Percentiles rank a stretch among this genome's conserved stretches.
These are phyloP conservation scores for Oxystoma pomonae DNA, from an alignment of 2,888 invertebrate species.

Conservation along the genomic window DNA sequence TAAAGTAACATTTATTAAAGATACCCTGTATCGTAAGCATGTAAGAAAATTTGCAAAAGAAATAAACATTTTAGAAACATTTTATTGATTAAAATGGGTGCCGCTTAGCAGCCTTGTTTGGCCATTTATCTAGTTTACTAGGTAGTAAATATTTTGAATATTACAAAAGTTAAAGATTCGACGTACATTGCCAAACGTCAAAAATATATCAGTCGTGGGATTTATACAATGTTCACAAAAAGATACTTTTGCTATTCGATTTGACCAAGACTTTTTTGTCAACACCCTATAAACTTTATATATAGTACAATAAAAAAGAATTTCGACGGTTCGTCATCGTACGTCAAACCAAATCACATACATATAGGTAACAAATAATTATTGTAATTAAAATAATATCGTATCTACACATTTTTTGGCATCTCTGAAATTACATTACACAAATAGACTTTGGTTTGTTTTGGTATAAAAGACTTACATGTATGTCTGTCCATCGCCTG, in stretches of 20 bases:
- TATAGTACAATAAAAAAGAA: neutral
- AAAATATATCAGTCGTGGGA: neutral
- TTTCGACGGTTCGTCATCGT: neutral
- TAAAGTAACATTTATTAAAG: neutral
- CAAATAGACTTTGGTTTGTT: constrained; percentile 60
- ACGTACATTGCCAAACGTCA: neutral
- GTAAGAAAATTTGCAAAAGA: neutral
- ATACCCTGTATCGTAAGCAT: neutral
- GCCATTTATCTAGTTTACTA: neutral
- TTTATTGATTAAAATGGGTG: neutral
- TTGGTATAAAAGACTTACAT: constrained; percentile 51
- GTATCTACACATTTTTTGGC: constrained; percentile 54
- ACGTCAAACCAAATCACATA: constrained; percentile 43
- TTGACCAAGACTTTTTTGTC: neutral
- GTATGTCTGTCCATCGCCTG: neutral
- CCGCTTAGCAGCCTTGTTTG: neutral
- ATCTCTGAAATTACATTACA: constrained; percentile 57
- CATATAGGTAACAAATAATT: constrained; percentile 46
- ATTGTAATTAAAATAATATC: constrained; percentile 49
- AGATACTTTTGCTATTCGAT: neutral
- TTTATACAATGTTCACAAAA: neutral
- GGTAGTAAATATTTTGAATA: neutral
- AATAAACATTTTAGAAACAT: neutral
- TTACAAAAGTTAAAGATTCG: neutral
- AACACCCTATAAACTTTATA: neutral